A percentile compares a stretch with the other conserved stretches of the same genome.
Evolutionary conservation across 2,113 vertebrate species (phyloP).

Genomic region (Sebastes fasciatus): DNA sequence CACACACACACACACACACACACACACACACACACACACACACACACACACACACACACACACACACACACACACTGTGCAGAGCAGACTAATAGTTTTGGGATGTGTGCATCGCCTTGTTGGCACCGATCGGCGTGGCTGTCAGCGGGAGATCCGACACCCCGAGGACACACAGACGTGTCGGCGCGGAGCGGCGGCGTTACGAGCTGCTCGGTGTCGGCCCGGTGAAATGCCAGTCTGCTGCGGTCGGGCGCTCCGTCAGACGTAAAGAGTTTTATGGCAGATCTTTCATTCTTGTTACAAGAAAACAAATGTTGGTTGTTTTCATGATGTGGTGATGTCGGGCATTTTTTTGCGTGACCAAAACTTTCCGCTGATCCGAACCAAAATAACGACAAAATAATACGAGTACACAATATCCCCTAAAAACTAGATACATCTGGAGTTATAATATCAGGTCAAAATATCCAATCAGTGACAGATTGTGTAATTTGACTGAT

Average conservation of each 20-base stretch:
- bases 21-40: slow-evolving; percentile 30
- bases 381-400: not conserved
- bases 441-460: no score
- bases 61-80: slow-evolving; percentile 30
- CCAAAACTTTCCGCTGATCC: slow-evolving; percentile 8
- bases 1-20: slow-evolving; percentile 18
- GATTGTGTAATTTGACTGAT: no score
- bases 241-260: slow-evolving; percentile 22
- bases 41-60: slow-evolving; percentile 11
- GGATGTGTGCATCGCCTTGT: slow-evolving; percentile 46
- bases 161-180: slow-evolving; percentile 5
- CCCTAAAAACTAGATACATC: no score
- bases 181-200: not conserved
- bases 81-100: slow-evolving; percentile 45
- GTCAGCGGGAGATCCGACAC: slow-evolving; percentile 43
- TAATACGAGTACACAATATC: no score
- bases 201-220: slow-evolving; percentile 13
- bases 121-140: slow-evolving; percentile 34
- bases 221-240: slow-evolving; percentile 43
- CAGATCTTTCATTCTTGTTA: not conserved
- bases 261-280: not conserved
- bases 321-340: not conserved
- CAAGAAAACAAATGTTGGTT: slow-evolving; percentile 2
- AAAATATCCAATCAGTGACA: no score
- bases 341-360: not conserved